These are phyloP conservation scores for Atherix ibis DNA, from an alignment of 2,888 invertebrate genomes.

Conservation along the genomic window DNA sequence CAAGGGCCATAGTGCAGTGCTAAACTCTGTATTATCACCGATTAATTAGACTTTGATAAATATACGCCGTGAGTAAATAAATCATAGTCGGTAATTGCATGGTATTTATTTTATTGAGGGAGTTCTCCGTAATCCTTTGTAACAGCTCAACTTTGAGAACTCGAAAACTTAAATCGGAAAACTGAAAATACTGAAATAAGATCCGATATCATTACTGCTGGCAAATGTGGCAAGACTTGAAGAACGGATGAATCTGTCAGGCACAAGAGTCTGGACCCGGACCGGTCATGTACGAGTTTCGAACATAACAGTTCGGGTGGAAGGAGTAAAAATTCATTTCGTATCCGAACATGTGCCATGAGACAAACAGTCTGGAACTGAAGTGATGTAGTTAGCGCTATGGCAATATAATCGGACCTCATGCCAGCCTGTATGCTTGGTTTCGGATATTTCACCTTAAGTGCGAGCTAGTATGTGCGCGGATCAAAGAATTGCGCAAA, in stretches of 20 bases:
- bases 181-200: too few relatives aligned
- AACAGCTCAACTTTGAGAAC: slow-evolving; percentile 1
- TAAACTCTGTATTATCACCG: slow-evolving; percentile 31
- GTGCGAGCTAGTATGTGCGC: too few relatives aligned
- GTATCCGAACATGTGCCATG: slow-evolving; percentile 3
- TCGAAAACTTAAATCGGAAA: too few relatives aligned
- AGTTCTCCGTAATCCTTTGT: slow-evolving; percentile 14
- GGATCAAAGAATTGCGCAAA: too few relatives aligned
- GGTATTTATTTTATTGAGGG: slow-evolving; percentile 29
- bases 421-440: too few relatives aligned
- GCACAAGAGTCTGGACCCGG: too few relatives aligned
- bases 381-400: neutral
- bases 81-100: slow-evolving; percentile 20
- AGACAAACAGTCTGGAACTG: neutral
- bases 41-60: slow-evolving; percentile 36
- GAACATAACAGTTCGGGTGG: too few relatives aligned
- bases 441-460: too few relatives aligned
- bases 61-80: slow-evolving; percentile 35
- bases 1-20: slow-evolving; percentile 8
- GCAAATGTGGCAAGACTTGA: neutral
- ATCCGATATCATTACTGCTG: neutral
- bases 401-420: too few relatives aligned
- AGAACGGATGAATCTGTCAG: too few relatives aligned
- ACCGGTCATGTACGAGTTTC: too few relatives aligned
- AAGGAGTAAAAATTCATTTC: too few relatives aligned